Percentiles rank a stretch among this genome's conserved stretches.
phyloP scores from a whole-genome alignment of 1,140 invertebrate genomes.

The Zaprionus ornatus region DNA sequence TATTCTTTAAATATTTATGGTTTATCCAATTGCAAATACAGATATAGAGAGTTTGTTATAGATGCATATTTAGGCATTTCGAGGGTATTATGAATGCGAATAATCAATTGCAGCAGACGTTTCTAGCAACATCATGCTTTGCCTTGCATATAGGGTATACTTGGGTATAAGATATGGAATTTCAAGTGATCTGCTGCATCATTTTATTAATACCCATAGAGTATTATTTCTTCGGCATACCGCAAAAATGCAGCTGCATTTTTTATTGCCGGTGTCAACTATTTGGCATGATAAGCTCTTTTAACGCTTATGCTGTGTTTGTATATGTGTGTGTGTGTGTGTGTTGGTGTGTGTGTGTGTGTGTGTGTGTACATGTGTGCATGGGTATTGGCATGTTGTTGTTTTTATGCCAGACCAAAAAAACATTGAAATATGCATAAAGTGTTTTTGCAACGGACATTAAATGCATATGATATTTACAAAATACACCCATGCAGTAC shows the following conservation, averaged over 20 bases:
- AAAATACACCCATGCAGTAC: conserved; percentile 8
- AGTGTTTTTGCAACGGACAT: conserved; percentile 17
- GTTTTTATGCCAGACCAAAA: neutral
- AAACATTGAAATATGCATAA: conserved; percentile 40
- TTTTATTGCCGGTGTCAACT: conserved; percentile 22
- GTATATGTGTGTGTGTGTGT: neutral
- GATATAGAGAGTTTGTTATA: conserved; percentile 16
- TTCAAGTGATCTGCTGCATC: neutral
- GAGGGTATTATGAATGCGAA: neutral
- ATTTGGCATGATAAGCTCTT: conserved; percentile 56
- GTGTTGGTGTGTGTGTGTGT: neutral
- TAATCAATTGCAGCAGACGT: neutral
- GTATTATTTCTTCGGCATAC: conserved; percentile 6
- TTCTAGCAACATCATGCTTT: neutral
- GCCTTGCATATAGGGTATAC: too few species aligned
- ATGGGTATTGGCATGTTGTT: neutral
- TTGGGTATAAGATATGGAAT: neutral
- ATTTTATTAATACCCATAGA: conserved; percentile 2
- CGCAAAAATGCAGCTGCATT: neutral
- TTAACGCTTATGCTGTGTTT: conserved; percentile 16
- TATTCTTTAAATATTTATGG: conserved; percentile 67
- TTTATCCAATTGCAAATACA: conserved; percentile 50
- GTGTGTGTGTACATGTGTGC: neutral
- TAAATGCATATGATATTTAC: conserved; percentile 29
- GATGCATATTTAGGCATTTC: neutral